phyloP scores from a whole-genome alignment of 2,113 vertebrate species.

The Mus spicilegus region DNA sequence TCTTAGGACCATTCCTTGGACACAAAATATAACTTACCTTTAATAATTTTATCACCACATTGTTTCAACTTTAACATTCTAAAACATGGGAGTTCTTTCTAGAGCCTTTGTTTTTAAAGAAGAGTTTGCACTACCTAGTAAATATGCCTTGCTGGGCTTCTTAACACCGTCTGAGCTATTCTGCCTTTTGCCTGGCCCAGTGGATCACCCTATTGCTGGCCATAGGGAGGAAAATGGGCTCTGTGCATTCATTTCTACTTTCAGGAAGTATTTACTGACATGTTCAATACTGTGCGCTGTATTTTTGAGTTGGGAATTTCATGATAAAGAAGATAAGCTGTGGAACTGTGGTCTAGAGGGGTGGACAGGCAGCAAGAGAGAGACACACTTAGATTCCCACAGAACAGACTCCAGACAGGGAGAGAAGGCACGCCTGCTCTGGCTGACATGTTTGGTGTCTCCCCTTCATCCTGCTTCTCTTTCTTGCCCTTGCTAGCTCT shows the following conservation, averaged over 20 bases:
- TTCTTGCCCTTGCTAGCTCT: neutral
- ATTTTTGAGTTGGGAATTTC: neutral
- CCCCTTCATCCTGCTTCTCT: rapidly evolving
- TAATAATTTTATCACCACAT: neutral
- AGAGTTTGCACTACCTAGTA: no score
- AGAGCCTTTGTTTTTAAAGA: neutral
- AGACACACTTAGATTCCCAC: rapidly evolving
- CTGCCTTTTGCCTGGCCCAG: rapidly evolving
- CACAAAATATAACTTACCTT: neutral
- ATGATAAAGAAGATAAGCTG: neutral
- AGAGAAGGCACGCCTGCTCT: rapidly evolving
- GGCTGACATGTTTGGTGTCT: rapidly evolving
- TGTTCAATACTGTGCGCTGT: rapidly evolving
- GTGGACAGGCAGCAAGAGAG: no score
- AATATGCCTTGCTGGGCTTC: rapidly evolving
- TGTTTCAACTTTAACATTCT: neutral
- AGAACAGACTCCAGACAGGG: rapidly evolving
- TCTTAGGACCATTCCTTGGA: neutral
- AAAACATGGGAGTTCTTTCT: neutral
- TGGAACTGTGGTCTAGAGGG: neutral
- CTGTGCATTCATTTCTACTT: neutral
- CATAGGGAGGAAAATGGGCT: neutral
- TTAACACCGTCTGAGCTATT: rapidly evolving
- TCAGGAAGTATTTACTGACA: neutral
- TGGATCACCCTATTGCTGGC: neutral